These are phyloP conservation scores for Mus spicilegus DNA, from an alignment of 2,113 vertebrate species.

Conservation along the genomic window DNA sequence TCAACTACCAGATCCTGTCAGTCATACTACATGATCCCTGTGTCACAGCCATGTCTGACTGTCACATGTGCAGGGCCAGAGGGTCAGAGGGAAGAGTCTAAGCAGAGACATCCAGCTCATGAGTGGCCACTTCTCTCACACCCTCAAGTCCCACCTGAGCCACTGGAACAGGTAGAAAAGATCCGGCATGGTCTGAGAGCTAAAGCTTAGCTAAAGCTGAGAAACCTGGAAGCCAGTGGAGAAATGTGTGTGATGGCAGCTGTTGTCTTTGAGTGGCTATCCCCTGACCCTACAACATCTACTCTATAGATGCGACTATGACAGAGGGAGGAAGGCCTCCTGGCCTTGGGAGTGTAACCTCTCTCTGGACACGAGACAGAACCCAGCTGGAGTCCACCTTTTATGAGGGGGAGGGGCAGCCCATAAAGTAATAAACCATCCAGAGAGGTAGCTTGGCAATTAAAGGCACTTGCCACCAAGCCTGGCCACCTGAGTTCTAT, in stretches of 20 bases:
- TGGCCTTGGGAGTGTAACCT: neutral
- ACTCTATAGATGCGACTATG: neutral
- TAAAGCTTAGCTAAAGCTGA: neutral
- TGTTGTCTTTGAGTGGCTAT: neutral
- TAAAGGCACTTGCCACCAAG: neutral
- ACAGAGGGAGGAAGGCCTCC: neutral
- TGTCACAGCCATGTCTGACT: neutral
- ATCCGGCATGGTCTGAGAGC: no score
- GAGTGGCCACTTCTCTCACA: neutral
- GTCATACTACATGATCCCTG: neutral
- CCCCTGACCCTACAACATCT: neutral
- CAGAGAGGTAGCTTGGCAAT: neutral
- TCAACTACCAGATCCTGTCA: neutral
- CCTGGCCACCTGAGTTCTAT: neutral
- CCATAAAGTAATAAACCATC: neutral
- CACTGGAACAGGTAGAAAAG: neutral
- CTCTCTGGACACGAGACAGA: neutral
- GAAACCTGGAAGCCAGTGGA: neutral
- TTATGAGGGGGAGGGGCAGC: neutral
- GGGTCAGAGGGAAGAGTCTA: neutral
- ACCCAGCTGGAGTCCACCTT: neutral
- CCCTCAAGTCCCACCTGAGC: neutral
- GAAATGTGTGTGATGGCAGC: neutral
- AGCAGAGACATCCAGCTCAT: neutral
- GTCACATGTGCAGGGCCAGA: neutral